A percentile compares a stretch with the other conserved stretches of the same genome.
phyloP scores from a whole-genome alignment of 2,888 invertebrate species.

The Callinectes sapidus region DNA sequence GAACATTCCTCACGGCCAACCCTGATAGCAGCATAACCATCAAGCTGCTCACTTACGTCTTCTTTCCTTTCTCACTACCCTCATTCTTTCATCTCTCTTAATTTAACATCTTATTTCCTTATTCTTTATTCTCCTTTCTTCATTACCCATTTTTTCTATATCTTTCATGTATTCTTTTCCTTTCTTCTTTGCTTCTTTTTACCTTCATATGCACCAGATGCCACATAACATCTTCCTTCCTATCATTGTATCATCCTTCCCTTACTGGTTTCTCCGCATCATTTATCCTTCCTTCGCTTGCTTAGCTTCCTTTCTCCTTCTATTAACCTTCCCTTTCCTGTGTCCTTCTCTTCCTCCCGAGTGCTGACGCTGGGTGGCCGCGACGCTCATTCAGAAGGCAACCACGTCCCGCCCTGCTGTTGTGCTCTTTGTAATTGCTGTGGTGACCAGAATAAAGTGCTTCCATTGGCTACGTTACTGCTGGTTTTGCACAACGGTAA shows the following conservation, averaged over 20 bases:
- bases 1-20: not conserved
- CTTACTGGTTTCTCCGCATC: not conserved
- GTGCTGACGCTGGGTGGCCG: slow-evolving; percentile 24
- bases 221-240: not conserved
- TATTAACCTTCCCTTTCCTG: not conserved
- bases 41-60: not conserved
- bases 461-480: not conserved
- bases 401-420: slow-evolving; percentile 10
- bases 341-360: not conserved
- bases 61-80: not conserved
- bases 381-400: not conserved
- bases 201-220: not conserved
- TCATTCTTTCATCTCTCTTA: too few species aligned
- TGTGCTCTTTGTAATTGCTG: slow-evolving; percentile 15
- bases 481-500: slow-evolving; percentile 3
- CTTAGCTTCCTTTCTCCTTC: not conserved
- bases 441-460: slow-evolving; percentile 23
- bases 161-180: not conserved
- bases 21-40: not conserved
- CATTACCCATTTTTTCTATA: not conserved
- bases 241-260: not conserved
- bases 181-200: not conserved
- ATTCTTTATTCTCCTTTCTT: too few species aligned
- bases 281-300: not conserved
- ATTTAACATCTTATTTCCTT: too few species aligned